Percentiles rank a stretch among this genome's conserved stretches.
These are phyloP conservation scores for Mus spicilegus DNA, from an alignment of 2,113 vertebrate genomes.

Conservation along the genomic window DNA sequence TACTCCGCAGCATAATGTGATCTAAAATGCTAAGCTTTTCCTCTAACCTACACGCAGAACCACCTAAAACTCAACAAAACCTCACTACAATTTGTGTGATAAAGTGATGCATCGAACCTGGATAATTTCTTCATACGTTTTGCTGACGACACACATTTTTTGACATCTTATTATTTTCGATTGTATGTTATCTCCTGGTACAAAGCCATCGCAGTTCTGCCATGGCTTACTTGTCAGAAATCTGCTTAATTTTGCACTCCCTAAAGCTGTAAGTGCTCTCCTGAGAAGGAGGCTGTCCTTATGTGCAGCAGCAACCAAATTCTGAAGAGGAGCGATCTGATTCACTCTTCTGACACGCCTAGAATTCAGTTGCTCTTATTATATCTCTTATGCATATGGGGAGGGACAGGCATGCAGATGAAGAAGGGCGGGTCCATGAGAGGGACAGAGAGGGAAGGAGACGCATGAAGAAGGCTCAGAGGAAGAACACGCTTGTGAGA, in stretches of 20 bases:
- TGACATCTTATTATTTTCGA: constrained; percentile 34
- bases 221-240: constrained; percentile 19
- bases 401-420: background rate
- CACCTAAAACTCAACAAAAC: background rate
- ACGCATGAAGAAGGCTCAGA: background rate
- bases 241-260: background rate
- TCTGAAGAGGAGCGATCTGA: background rate
- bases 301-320: background rate
- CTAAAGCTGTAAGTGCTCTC: background rate
- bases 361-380: background rate
- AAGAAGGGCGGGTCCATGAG: background rate
- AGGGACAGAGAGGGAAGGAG: background rate
- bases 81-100: background rate
- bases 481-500: background rate
- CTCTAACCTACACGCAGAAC: background rate
- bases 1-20: background rate
- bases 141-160: constrained; percentile 17
- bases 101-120: background rate
- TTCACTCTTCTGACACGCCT: background rate
- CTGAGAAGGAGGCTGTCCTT: background rate
- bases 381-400: background rate
- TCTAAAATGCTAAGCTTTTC: background rate
- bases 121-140: constrained; percentile 23
- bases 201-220: background rate
- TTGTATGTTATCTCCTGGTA: background rate